phyloP scores from a whole-genome alignment of 2,797 vertebrate genomes.

The Centroberyx gerrardi region DNA sequence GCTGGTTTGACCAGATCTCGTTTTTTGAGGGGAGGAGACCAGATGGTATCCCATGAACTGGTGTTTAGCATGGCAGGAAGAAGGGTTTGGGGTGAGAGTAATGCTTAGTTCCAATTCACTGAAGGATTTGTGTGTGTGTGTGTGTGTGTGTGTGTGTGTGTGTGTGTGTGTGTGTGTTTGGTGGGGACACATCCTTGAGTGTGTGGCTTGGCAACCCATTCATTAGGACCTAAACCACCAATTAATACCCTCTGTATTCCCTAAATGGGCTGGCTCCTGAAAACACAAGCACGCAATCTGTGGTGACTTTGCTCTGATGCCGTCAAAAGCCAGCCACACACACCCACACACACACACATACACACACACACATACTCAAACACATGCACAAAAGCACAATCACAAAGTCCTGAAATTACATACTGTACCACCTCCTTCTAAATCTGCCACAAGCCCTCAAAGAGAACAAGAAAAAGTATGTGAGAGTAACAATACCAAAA shows the following conservation, averaged over 20 bases:
- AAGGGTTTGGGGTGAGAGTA: slow-evolving; percentile 81
- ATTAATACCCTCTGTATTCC: slow-evolving; percentile 91
- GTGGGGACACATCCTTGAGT: slow-evolving; percentile 78
- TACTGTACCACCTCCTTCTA: not conserved
- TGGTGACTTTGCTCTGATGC: slow-evolving; percentile 58
- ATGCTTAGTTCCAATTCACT: slow-evolving; percentile 85
- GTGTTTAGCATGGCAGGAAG: slow-evolving; percentile 82
- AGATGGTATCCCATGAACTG: slow-evolving; percentile 88
- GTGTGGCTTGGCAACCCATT: slow-evolving; percentile 88
- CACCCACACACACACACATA: slow-evolving; percentile 8
- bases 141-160: not conserved
- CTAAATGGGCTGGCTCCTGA: slow-evolving; percentile 88
- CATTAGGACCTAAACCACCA: slow-evolving; percentile 92
- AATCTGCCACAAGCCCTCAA: not conserved
- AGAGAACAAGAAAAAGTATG: no score
- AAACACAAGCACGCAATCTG: slow-evolving; percentile 79
- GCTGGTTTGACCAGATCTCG: slow-evolving; percentile 62
- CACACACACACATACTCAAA: not conserved
- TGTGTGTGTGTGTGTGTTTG: slow-evolving; percentile 34
- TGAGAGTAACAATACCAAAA: no score
- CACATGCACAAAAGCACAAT: not conserved
- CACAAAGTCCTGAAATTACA: not conserved
- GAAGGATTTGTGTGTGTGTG: slow-evolving; percentile 75
- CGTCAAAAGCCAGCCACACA: slow-evolving; percentile 36
- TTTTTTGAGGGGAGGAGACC: slow-evolving; percentile 69